These are phyloP conservation scores for Malurus elegans DNA, from an alignment of 2,113 vertebrate species.

Conservation along the genomic window DNA sequence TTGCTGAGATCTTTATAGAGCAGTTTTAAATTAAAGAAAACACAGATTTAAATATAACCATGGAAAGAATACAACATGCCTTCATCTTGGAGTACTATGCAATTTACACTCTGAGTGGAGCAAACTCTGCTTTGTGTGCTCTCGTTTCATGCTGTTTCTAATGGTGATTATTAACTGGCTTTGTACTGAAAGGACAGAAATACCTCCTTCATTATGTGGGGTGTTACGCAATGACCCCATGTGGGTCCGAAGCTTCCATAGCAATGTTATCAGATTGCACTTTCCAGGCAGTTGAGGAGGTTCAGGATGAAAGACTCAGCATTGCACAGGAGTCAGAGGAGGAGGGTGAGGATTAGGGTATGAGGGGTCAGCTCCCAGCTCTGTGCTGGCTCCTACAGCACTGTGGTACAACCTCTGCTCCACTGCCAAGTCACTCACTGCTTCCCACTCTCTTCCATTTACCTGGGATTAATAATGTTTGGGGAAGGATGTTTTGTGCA, in stretches of 20 bases:
- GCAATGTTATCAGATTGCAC: background rate
- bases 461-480: background rate
- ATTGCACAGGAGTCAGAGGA: background rate
- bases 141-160: background rate
- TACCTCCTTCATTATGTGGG: conserved; percentile 18
- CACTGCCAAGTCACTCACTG: background rate
- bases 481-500: background rate
- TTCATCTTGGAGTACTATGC: background rate
- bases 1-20: conserved; percentile 53
- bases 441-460: background rate
- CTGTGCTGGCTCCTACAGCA: background rate
- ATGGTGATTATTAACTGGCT: conserved; percentile 40
- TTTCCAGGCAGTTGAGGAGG: background rate
- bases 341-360: background rate
- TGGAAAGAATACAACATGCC: conserved; percentile 18
- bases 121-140: conserved; percentile 29
- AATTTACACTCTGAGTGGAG: conserved; percentile 28
- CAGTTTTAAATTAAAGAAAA: conserved; percentile 58
- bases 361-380: background rate
- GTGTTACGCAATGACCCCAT: background rate
- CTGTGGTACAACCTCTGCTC: background rate
- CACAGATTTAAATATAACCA: conserved; percentile 58
- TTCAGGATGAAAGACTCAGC: background rate
- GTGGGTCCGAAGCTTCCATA: background rate
- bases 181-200: conserved; percentile 35